Evolutionary conservation across 2,797 vertebrate genomes (phyloP).

Genomic region (Amphiprion clarkii): DNA sequence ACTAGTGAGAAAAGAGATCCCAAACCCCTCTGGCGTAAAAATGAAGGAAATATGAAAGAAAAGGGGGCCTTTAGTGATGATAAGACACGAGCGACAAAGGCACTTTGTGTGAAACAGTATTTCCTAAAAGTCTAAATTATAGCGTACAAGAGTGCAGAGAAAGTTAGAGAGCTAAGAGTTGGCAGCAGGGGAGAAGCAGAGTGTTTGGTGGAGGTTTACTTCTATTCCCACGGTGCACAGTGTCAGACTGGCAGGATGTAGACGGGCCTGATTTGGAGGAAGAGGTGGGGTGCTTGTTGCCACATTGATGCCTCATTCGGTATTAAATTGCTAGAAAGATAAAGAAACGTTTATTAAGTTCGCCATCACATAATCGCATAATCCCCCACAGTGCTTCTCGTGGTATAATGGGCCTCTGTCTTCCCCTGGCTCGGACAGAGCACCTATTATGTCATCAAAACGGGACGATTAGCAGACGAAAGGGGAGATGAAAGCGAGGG

Average conservation of each 20-base stretch:
- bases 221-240: neutral
- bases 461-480: slow-evolving; percentile 76
- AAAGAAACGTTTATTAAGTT: slow-evolving; percentile 65
- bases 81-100: slow-evolving; percentile 50
- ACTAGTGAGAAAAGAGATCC: slow-evolving; percentile 45
- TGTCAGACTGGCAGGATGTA: slow-evolving; percentile 1
- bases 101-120: slow-evolving; percentile 34
- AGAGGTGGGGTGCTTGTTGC: slow-evolving; percentile 19
- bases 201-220: slow-evolving; percentile 13
- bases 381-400: slow-evolving; percentile 53
- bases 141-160: neutral
- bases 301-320: slow-evolving; percentile 23
- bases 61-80: slow-evolving; percentile 37
- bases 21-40: slow-evolving; percentile 42
- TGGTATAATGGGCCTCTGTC: slow-evolving; percentile 60
- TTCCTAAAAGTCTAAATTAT: slow-evolving; percentile 36
- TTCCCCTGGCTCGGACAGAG: slow-evolving; percentile 63
- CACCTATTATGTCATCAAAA: slow-evolving; percentile 84
- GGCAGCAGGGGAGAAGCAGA: neutral
- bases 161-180: slow-evolving; percentile 27
- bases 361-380: slow-evolving; percentile 57
- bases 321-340: slow-evolving; percentile 53
- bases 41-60: slow-evolving; percentile 46
- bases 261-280: slow-evolving; percentile 11
- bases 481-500: slow-evolving; percentile 73